Evolutionary conservation across 2,797 vertebrate genomes (phyloP).

Genomic region (Alectoris magna): DNA sequence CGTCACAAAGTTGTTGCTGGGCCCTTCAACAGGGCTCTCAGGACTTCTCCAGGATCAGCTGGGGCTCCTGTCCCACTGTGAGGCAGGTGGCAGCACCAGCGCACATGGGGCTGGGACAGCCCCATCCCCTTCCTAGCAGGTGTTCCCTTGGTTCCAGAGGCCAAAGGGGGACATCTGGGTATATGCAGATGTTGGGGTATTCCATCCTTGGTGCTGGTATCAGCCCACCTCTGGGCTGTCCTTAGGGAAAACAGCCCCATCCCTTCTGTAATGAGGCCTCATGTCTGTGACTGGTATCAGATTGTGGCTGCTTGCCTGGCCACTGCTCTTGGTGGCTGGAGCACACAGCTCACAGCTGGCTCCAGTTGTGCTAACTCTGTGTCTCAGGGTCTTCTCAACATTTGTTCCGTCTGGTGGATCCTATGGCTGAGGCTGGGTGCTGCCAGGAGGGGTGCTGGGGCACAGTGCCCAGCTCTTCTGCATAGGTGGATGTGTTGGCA

Average conservation of each 20-base stretch:
- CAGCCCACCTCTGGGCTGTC: background rate
- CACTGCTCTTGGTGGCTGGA: background rate
- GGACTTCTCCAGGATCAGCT: constrained; percentile 12
- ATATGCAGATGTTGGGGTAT: background rate
- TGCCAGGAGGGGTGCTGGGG: background rate
- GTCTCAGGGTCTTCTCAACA: too few relatives aligned
- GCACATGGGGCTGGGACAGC: background rate
- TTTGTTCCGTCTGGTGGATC: background rate
- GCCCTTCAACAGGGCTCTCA: background rate
- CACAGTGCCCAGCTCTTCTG: background rate
- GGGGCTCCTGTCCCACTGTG: background rate
- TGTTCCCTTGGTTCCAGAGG: background rate
- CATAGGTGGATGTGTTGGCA: background rate
- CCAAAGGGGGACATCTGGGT: background rate
- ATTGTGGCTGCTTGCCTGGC: background rate
- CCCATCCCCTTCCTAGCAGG: background rate
- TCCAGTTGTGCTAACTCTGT: background rate
- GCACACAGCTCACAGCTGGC: too few relatives aligned
- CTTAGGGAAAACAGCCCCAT: background rate
- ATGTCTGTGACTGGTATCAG: background rate
- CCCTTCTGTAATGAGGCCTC: accelerated
- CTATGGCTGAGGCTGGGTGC: background rate
- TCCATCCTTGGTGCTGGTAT: background rate
- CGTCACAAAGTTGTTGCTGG: background rate
- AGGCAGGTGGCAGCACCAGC: too few relatives aligned